phyloP scores from a whole-genome alignment of 2,888 invertebrate genomes.

The Ormyrus labotus region DNA sequence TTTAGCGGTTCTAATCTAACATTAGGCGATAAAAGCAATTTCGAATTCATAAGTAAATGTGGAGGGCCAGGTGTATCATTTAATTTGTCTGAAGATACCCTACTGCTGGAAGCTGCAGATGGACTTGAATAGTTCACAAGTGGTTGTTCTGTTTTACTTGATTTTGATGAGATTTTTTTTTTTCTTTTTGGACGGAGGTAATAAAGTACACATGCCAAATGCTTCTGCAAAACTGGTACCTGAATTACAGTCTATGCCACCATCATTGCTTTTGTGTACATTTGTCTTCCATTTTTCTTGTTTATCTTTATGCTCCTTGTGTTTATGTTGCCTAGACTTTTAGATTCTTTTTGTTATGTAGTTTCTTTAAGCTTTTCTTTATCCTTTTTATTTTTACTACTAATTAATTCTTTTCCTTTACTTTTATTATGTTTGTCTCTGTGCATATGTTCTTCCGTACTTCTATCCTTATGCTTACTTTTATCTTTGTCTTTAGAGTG shows the following conservation, averaged over 20 bases:
- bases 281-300: conserved; percentile 68
- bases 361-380: conserved; percentile 51
- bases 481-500: conserved; percentile 63
- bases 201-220: conserved; percentile 83
- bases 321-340: conserved; percentile 57
- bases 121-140: background rate
- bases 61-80: conserved; percentile 32
- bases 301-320: conserved; percentile 60
- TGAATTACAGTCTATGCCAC: conserved; percentile 84
- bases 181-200: conserved; percentile 74
- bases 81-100: conserved; percentile 5
- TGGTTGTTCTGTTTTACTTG: conserved; percentile 62
- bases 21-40: conserved; percentile 78
- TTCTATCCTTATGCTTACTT: conserved; percentile 45
- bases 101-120: conserved; percentile 27
- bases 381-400: conserved; percentile 17
- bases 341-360: conserved; percentile 47
- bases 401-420: conserved; percentile 57
- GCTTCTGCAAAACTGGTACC: conserved; percentile 92
- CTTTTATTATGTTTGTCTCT: conserved; percentile 60
- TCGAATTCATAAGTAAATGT: background rate
- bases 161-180: conserved; percentile 61
- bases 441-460: background rate
- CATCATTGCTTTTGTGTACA: conserved; percentile 74
- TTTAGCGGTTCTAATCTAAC: conserved; percentile 79